phyloP scores from a whole-genome alignment of 2,113 vertebrate species.

The Passer montanus region DNA sequence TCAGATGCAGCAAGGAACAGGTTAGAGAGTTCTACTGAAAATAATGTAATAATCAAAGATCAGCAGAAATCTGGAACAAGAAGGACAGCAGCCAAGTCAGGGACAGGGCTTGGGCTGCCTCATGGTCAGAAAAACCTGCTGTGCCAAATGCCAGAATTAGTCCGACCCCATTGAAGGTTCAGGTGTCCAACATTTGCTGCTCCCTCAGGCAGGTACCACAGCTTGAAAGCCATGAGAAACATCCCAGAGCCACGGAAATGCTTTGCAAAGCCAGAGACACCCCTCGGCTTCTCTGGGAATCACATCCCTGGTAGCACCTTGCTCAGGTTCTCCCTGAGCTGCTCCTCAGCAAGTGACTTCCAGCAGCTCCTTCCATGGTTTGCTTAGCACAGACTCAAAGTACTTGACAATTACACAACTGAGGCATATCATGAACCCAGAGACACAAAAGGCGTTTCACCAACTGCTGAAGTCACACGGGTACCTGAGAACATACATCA shows the following conservation, averaged over 20 bases:
- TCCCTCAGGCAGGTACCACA: not conserved
- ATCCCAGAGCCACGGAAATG: not conserved
- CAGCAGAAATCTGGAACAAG: constrained; percentile 56
- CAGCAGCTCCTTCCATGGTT: rapidly evolving
- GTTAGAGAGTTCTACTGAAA: constrained; percentile 54
- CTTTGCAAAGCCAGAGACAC: not conserved
- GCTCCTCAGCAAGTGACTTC: not conserved
- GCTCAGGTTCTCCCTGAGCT: not conserved
- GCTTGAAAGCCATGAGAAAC: not conserved
- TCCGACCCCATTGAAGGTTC: not conserved
- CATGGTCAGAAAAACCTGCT: not conserved
- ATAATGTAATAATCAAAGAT: not conserved
- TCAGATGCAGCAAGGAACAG: constrained; percentile 75
- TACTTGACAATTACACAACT: not conserved
- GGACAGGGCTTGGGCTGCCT: not conserved
- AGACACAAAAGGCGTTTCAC: not conserved
- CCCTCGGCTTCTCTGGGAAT: not conserved
- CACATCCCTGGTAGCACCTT: not conserved
- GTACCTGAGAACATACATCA: not conserved
- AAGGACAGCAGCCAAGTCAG: not conserved
- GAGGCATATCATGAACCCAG: not conserved
- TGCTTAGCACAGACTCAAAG: not conserved
- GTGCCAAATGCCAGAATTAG: constrained; percentile 7
- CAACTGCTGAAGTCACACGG: not conserved
- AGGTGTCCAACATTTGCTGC: not conserved